phyloP scores from a whole-genome alignment of 92 coral and sea anemone genomes.

The Meandrina meandrites region DNA sequence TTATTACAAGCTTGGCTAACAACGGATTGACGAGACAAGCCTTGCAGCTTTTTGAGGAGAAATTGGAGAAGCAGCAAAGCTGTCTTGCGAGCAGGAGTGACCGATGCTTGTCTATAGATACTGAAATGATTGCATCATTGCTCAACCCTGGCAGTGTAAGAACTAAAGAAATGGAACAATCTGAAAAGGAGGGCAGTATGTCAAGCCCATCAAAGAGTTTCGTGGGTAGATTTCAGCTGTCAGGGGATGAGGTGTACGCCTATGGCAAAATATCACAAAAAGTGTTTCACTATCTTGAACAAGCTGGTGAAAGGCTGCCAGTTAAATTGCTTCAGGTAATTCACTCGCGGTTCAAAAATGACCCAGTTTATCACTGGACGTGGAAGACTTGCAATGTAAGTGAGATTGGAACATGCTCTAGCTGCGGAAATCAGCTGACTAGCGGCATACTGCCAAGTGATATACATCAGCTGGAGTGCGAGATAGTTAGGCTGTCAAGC shows the following conservation, averaged over 20 bases:
- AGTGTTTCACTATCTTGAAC: constrained; percentile 68
- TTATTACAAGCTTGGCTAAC: constrained; percentile 73
- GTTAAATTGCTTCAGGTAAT: constrained; percentile 58
- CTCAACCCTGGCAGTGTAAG: constrained; percentile 49
- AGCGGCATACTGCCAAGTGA: constrained; percentile 41
- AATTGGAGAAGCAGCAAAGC: constrained; percentile 50
- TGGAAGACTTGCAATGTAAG: constrained; percentile 58
- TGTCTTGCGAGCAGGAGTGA: constrained; percentile 51
- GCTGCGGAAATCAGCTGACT: constrained; percentile 59
- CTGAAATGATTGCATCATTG: constrained; percentile 77
- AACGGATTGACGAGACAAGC: constrained; percentile 63
- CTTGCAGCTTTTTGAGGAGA: constrained; percentile 81
- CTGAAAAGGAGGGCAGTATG: neutral
- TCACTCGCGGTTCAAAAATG: constrained; percentile 65
- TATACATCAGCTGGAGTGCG: constrained; percentile 20
- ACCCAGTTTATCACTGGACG: constrained; percentile 71
- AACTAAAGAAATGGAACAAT: neutral
- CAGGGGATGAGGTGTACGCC: neutral
- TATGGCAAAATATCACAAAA: constrained; percentile 27
- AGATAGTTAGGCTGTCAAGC: constrained; percentile 32
- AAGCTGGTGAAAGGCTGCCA: constrained; percentile 73
- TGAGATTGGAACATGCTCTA: constrained; percentile 69
- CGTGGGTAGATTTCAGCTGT: neutral
- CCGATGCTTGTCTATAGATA: constrained; percentile 52
- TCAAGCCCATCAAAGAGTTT: too few relatives aligned